Percentiles rank a stretch among this genome's conserved stretches.
Evolutionary conservation across 2,113 vertebrate species (phyloP).

Genomic region (Sigmodon hispidus): DNA sequence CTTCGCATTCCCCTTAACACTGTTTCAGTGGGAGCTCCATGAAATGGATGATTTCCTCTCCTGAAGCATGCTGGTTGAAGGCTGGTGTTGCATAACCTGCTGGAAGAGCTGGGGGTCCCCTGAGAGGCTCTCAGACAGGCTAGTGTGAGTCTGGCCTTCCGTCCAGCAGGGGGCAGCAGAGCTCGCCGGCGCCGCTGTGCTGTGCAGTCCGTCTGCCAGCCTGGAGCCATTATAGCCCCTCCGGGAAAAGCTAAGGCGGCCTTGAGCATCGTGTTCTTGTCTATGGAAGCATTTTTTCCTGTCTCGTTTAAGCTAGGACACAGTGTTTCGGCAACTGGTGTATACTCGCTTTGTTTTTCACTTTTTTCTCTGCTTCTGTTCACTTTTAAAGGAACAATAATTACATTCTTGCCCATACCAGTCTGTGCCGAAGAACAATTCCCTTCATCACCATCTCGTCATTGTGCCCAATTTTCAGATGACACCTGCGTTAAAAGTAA

Average conservation of each 20-base stretch:
- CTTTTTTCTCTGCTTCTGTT: not conserved
- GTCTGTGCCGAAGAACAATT: not conserved
- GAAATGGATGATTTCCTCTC: conserved; percentile 12
- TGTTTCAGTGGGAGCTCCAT: not conserved
- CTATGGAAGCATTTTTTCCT: not conserved
- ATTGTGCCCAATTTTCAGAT: not conserved
- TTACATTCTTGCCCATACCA: not conserved
- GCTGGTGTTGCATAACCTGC: conserved; percentile 49
- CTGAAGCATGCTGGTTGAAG: not conserved
- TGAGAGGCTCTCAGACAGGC: not conserved
- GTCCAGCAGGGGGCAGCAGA: conserved; percentile 78
- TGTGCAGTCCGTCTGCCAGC: accelerated
- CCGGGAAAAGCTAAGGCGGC: accelerated
- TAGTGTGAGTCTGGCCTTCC: not conserved
- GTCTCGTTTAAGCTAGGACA: not conserved
- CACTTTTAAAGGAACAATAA: not conserved
- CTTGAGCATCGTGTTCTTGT: not conserved
- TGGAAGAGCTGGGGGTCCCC: not conserved
- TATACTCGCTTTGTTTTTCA: too few species aligned
- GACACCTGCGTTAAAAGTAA: not conserved
- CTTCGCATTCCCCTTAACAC: not conserved
- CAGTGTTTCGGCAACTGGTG: not conserved
- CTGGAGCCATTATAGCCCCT: not conserved
- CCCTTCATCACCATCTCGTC: too few species aligned
- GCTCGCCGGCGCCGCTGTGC: not conserved